Conservation (phyloP, 2,113 vertebrate genomes). For the Rhinichthys klamathensis region DNA sequence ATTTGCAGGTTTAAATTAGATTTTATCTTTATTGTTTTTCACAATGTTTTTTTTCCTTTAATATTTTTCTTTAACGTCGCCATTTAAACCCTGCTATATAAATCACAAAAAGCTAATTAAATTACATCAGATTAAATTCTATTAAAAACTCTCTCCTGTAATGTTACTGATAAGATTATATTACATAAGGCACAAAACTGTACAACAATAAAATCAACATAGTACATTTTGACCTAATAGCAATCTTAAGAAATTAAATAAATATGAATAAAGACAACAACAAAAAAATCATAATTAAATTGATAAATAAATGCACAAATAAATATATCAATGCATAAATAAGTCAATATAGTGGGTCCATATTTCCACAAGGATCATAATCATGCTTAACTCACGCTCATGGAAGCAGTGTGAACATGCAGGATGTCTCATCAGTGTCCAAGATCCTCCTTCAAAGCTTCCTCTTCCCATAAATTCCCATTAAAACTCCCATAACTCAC, state of each 20-base stretch:
- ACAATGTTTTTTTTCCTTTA: too few relatives aligned
- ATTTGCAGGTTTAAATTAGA: neutral
- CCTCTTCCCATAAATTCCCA: slow-evolving; percentile 15
- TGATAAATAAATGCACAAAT: too few relatives aligned
- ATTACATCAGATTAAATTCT: neutral
- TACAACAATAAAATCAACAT: too few relatives aligned
- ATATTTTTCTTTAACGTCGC: neutral
- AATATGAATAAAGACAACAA: too few relatives aligned
- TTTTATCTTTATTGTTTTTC: neutral
- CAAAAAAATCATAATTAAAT: too few relatives aligned
- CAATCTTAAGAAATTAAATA: too few relatives aligned
- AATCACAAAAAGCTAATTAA: neutral
- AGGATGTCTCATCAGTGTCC: slow-evolving; percentile 51
- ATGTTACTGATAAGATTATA: too few relatives aligned
- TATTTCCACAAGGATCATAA: neutral
- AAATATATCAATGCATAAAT: too few relatives aligned
- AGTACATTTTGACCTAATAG: too few relatives aligned
- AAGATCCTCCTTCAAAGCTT: slow-evolving; percentile 60
- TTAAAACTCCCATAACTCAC: slow-evolving; percentile 21
- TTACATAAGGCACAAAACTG: too few relatives aligned
- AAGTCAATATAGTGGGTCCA: neutral
- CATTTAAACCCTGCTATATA: neutral
- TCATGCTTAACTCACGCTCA: neutral
- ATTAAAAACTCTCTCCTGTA: too few relatives aligned
- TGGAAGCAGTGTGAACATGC: slow-evolving; percentile 43